Conservation (phyloP, 2,113 vertebrate genomes). For the Oncorhynchus mykiss region DNA sequence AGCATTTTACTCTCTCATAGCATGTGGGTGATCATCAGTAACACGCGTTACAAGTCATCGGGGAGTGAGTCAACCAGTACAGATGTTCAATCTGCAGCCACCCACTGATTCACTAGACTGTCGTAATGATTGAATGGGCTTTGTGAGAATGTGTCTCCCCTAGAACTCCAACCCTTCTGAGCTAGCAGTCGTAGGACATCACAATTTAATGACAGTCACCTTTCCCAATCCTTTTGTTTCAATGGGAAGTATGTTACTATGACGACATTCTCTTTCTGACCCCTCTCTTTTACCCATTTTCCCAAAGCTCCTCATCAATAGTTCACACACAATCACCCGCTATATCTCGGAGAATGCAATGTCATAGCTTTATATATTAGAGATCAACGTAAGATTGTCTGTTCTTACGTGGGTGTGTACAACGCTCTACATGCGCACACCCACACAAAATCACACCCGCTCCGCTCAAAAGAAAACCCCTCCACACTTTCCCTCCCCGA, state of each 20-base stretch:
- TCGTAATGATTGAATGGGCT: too few species aligned
- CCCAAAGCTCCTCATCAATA: constrained; percentile 46
- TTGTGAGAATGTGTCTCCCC: neutral
- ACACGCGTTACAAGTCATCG: neutral
- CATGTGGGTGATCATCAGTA: neutral
- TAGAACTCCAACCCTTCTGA: neutral
- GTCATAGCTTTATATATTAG: too few species aligned
- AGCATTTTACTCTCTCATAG: neutral
- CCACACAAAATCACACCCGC: constrained; percentile 22
- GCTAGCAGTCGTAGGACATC: neutral
- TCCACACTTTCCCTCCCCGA: too few species aligned
- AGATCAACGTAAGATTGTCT: neutral
- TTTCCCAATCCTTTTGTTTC: constrained; percentile 33
- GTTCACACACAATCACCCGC: neutral
- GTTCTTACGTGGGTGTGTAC: neutral
- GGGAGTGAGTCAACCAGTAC: neutral
- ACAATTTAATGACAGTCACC: constrained; percentile 30
- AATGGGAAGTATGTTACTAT: constrained; percentile 39
- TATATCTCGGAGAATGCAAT: neutral
- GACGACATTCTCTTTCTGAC: constrained; percentile 30
- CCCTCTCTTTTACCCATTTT: constrained; percentile 35
- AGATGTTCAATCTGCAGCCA: neutral
- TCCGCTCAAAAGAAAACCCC: neutral
- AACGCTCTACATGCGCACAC: neutral
- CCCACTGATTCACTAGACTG: too few species aligned